Evolutionary conservation across 2,888 invertebrate species (phyloP), one percentile per base, ranked within the genome.

Genomic region (Pseudococcus viburni): DNA sequence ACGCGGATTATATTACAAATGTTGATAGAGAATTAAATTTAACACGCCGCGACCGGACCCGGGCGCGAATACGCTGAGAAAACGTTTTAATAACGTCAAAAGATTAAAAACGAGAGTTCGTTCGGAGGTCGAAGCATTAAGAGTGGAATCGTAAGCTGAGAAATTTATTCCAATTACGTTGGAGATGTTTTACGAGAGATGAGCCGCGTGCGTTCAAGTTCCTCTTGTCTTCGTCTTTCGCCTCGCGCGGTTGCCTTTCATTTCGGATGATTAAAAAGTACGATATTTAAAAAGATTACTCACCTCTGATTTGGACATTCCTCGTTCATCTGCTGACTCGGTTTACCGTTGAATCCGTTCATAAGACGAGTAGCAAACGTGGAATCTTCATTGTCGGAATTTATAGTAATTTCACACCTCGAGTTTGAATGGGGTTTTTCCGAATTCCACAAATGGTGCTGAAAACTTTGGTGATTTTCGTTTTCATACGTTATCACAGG

Each of bases 401-500:
- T 80, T 80, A 80, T 42, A 42, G 80, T 80, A 42, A 80, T 80
- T 80, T 80, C 80, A 33, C 42, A 80, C 80, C 80, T 80, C 80
- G 80, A 8, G 33, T 80, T 80, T 7, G 80, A 80, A 80, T 80
- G 42, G 7, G 7, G 15, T 80, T 80, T 80, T 80, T 80, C 87
- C 87, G 83, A 77, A 80, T 80, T 80, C 87, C 87, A 87, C 46
- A 80, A 87, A 80, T 80, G 73, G 42, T 48, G 86, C 33, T 86
- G 86, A 73, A 86, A 73, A 51, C 19, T 68, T 46, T 48, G 73
- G 26, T 12, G 55, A 48, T 77, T 87, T 87, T 87, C 80, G 55
- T 55, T 87, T 80, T 77, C 87, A 87, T 87, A 87, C 19, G 77
- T 77, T 87, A 87, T 48, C 51, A 87, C 87, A 51, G 87, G 87